Conservation (phyloP, 2,888 invertebrate species). For the Lingula anatina region DNA sequence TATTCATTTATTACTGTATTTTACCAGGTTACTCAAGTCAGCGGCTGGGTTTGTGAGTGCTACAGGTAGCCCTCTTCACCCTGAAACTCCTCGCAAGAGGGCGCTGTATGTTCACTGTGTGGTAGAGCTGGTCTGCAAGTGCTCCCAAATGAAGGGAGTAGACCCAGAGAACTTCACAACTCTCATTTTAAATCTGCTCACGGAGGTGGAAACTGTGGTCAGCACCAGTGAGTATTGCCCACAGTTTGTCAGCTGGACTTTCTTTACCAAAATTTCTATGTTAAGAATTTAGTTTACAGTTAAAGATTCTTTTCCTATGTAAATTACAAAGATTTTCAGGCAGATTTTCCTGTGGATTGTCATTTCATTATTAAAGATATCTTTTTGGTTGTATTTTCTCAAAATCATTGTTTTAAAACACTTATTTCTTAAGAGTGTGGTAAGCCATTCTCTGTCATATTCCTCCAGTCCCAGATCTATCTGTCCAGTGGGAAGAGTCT, state of each 20-base stretch:
- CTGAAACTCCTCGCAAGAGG: conserved; percentile 58
- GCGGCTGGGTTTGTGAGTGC: conserved; percentile 59
- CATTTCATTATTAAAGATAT: no score
- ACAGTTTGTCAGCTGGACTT: not conserved
- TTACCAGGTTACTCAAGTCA: conserved; percentile 61
- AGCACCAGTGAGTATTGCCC: conserved; percentile 25
- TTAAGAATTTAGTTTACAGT: no score
- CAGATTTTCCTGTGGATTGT: not conserved
- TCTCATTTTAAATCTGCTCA: conserved; percentile 39
- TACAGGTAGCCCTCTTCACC: conserved; percentile 46
- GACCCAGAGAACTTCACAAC: conserved; percentile 23
- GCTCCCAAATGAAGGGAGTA: conserved; percentile 30
- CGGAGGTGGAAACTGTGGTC: conserved; percentile 44
- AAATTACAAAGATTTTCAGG: not conserved
- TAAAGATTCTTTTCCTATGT: no score
- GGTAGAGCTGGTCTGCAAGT: conserved; percentile 58
- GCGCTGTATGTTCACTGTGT: conserved; percentile 61
- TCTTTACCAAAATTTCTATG: no score
- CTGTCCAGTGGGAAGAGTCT: conserved; percentile 32
- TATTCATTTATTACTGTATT: no score
- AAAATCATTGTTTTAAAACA: not conserved
- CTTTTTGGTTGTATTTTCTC: not conserved
- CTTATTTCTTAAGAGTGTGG: not conserved
- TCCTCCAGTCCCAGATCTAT: conserved; percentile 21
- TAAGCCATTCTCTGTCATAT: not conserved